Evolutionary conservation across 2,888 invertebrate species (phyloP), one percentile per base, ranked within the genome.

Genomic region (Acronicta aceris): DNA sequence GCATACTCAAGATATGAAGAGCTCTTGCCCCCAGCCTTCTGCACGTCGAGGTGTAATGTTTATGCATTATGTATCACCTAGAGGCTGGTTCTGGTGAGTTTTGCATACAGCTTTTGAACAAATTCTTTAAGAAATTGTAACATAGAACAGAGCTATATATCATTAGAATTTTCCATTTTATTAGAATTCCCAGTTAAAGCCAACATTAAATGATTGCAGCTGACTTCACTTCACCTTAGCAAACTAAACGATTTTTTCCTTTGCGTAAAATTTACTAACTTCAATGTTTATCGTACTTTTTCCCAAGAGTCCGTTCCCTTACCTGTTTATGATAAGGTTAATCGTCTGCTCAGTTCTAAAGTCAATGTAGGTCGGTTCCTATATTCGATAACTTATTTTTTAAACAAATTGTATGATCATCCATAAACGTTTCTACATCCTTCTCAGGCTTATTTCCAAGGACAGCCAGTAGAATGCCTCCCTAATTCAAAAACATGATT

Each of bases 21-120:
- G 86, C 81, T 79, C 87, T 89, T 69, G 74, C 60, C 63, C 75
- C 72, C 74, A 71, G 79, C 77, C 78, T 82, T 78, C 76, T 84
- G 80, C 79, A 82, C 82, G 62, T 57, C 59, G 59, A 82, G 81
- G 80, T 80, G 82, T 76, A 77, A 84, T 86, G 85, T 85, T 85
- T 84, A 88, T 90, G 87, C 89, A 89, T 89, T 85, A 85, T 81
- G 82, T 81, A 82, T 79, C 76, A 66, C 74, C 59, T 56, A 67
- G 63, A 73, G 78, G 75, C 79, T 80, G 79, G 81, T 82, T 78
- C 81, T 81, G 47, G 74, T 58, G 56, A 77, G 74, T 79, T 78
- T 81, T 80, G 67, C 81, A 83, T 81, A 79, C 71, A 78, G 65
- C 71, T 74, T 79, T 79, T 76, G 65, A 71, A 67, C 71, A 78